phyloP scores from a whole-genome alignment of 2,888 invertebrate genomes.

The Ditylenchus weischeri region DNA sequence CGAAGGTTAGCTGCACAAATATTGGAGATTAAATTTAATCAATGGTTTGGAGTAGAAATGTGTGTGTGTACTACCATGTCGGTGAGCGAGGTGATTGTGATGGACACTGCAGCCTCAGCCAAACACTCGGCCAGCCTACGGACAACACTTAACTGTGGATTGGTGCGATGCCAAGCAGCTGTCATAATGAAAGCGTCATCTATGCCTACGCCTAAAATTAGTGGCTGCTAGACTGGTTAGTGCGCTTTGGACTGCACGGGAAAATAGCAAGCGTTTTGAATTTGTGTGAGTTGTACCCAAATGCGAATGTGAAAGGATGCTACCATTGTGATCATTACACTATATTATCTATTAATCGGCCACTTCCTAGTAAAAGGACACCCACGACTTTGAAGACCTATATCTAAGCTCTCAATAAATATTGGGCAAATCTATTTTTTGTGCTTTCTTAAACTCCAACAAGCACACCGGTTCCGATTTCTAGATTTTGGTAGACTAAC shows the following conservation, averaged over 20 bases:
- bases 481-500: too few species aligned
- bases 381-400: too few species aligned
- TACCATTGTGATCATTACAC: neutral
- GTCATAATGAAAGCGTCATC: conserved; percentile 96
- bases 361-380: too few species aligned
- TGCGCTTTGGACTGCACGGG: neutral
- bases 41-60: conserved; percentile 4
- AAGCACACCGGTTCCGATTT: too few species aligned
- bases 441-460: too few species aligned
- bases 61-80: conserved; percentile 63
- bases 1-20: conserved; percentile 46
- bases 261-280: neutral
- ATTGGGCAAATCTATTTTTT: too few species aligned
- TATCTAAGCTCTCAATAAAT: too few species aligned
- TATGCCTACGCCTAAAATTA: conserved; percentile 79
- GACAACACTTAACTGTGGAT: conserved; percentile 59
- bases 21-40: conserved; percentile 10
- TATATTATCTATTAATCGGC: too few species aligned
- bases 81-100: conserved; percentile 87
- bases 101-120: conserved; percentile 90
- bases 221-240: neutral
- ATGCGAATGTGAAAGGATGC: neutral
- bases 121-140: conserved; percentile 78
- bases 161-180: conserved; percentile 87
- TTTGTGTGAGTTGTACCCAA: neutral